These are phyloP conservation scores for Diachasma alloeum DNA, from an alignment of 1,140 invertebrate genomes.

Conservation along the genomic window DNA sequence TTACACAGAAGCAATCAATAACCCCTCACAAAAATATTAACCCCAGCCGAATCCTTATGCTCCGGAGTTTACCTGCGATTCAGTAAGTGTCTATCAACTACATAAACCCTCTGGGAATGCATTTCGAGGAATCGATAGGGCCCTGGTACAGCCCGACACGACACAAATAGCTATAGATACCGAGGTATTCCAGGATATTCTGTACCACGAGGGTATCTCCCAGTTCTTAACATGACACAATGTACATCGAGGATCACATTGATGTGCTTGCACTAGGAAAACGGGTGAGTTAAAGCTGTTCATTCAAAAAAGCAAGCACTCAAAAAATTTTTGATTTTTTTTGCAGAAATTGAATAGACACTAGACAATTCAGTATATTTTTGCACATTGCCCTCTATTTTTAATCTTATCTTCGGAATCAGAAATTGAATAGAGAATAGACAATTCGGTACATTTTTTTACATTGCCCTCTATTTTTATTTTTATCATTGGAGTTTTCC, in stretches of 20 bases:
- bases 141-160: constrained; percentile 53
- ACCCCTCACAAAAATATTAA: not conserved
- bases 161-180: constrained; percentile 42
- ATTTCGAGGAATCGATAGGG: constrained; percentile 50
- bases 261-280: constrained; percentile 56
- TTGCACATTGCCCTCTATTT: no score
- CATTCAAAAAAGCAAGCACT: no score
- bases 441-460: no score
- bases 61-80: constrained; percentile 1
- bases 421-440: no score
- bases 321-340: no score
- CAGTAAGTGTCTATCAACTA: constrained; percentile 14
- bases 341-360: no score
- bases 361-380: no score
- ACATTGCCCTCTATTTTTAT: no score
- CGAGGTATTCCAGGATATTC: not conserved
- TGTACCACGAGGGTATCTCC: constrained; percentile 17
- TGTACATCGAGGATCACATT: constrained; percentile 61
- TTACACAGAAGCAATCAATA: not conserved
- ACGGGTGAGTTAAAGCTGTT: constrained; percentile 44
- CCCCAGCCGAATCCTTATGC: constrained; percentile 1
- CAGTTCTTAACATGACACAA: constrained; percentile 36
- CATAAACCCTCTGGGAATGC: not conserved
- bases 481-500: no score
- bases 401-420: no score